These are phyloP conservation scores for Cephonodes hylas DNA, from an alignment of 2,888 invertebrate genomes.

Conservation along the genomic window DNA sequence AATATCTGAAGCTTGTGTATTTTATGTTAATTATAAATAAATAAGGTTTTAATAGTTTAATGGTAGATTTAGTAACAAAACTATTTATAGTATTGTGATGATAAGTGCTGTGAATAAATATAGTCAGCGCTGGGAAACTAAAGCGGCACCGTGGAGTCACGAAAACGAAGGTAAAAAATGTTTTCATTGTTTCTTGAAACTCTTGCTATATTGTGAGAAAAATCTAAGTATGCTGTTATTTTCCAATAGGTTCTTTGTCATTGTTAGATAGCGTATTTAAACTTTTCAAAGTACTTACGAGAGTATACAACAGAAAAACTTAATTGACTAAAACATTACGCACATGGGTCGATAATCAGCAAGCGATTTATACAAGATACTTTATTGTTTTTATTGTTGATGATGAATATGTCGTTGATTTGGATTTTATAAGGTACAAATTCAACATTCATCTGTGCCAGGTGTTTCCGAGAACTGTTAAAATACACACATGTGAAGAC, in stretches of 20 bases:
- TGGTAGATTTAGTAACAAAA: conserved; percentile 64
- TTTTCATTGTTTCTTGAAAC: conserved; percentile 66
- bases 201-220: conserved; percentile 42
- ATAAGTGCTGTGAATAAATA: conserved; percentile 80
- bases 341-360: conserved; percentile 58
- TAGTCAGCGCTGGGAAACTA: conserved; percentile 77
- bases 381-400: not conserved
- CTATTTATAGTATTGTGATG: conserved; percentile 76
- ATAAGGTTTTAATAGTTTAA: conserved; percentile 55
- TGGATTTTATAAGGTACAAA: not conserved
- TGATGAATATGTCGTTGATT: not conserved
- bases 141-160: conserved; percentile 82
- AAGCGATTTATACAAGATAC: conserved; percentile 6
- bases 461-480: not conserved
- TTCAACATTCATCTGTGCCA: not conserved
- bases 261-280: not conserved
- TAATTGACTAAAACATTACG: conserved; percentile 17
- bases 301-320: not conserved
- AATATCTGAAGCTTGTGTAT: conserved; percentile 66
- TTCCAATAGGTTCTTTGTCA: not conserved
- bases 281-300: conserved; percentile 37
- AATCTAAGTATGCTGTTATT: conserved; percentile 21
- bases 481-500: not conserved
- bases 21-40: conserved; percentile 62
- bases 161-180: conserved; percentile 80